These are phyloP conservation scores for Centropus bengalensis DNA, from an alignment of 2,113 vertebrate species.

Conservation along the genomic window DNA sequence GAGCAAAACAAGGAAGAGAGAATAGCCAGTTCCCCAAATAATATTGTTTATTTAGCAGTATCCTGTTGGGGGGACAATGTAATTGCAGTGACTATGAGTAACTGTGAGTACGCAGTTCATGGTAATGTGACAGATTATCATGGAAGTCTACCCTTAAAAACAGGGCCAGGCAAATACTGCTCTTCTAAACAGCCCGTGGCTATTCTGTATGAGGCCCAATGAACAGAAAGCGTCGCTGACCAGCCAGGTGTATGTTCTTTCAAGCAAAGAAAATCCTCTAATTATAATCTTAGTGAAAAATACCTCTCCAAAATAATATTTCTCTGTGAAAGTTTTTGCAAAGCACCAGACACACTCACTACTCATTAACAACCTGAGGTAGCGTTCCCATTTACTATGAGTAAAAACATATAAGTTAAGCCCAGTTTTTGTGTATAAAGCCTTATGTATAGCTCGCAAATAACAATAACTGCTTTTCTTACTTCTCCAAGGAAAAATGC, in stretches of 20 bases:
- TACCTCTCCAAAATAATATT: not conserved
- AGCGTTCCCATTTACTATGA: not conserved
- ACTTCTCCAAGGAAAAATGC: not conserved
- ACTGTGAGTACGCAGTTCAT: not conserved
- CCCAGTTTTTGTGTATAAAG: not conserved
- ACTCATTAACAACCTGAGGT: not conserved
- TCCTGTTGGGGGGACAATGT: not conserved
- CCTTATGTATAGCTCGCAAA: not conserved
- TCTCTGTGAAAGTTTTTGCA: not conserved
- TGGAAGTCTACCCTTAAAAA: not conserved
- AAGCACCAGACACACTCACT: not conserved
- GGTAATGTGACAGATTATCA: not conserved
- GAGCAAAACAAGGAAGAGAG: not conserved
- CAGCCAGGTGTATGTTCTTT: not conserved
- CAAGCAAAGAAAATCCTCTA: not conserved
- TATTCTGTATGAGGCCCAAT: not conserved
- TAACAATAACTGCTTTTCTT: not conserved
- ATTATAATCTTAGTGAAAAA: not conserved
- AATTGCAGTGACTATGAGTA: not conserved
- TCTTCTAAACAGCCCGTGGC: not conserved
- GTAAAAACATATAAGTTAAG: not conserved
- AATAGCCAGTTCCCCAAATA: conserved; percentile 1
- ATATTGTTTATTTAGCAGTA: conserved; percentile 19
- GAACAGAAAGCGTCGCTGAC: not conserved
- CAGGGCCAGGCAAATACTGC: not conserved